phyloP scores from a whole-genome alignment of 2,888 invertebrate genomes.

The Schrankia costaestrigalis region DNA sequence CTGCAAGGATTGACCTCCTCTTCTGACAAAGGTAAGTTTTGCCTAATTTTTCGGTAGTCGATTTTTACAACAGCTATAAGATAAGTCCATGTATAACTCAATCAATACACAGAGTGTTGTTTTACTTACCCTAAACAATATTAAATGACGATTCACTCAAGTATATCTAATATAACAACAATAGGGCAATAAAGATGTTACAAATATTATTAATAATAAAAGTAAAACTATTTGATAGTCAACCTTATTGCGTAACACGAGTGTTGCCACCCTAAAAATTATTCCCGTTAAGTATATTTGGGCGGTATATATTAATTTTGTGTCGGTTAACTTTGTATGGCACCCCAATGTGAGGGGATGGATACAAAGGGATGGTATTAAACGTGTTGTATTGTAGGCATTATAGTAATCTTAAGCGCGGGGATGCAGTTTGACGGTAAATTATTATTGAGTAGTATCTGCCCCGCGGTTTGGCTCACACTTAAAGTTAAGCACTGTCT shows the following conservation, averaged over 20 bases:
- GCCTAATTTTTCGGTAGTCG: too few species aligned
- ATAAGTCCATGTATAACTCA: too few species aligned
- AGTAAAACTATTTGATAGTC: constrained; percentile 36
- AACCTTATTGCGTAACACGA: constrained; percentile 39
- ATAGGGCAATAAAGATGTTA: constrained; percentile 50
- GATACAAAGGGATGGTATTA: constrained; percentile 74
- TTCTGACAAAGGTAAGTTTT: too few species aligned
- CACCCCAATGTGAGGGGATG: constrained; percentile 44
- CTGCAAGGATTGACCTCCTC: too few species aligned
- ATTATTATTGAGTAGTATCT: too few species aligned
- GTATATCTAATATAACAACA: constrained; percentile 53
- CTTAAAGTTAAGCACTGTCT: too few species aligned
- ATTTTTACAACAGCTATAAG: too few species aligned
- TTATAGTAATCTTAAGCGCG: constrained; percentile 61
- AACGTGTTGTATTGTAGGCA: constrained; percentile 68
- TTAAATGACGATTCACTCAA: constrained; percentile 50
- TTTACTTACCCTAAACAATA: constrained; percentile 36
- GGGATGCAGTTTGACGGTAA: constrained; percentile 26
- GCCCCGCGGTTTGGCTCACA: too few species aligned
- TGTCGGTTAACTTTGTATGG: constrained; percentile 56
- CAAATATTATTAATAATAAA: constrained; percentile 54
- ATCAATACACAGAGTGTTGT: too few species aligned
- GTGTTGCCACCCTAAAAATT: constrained; percentile 41
- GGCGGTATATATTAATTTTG: constrained; percentile 72
- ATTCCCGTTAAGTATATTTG: constrained; percentile 64